These are phyloP conservation scores for Momotus momota DNA, from an alignment of 2,797 vertebrate species.

Conservation along the genomic window DNA sequence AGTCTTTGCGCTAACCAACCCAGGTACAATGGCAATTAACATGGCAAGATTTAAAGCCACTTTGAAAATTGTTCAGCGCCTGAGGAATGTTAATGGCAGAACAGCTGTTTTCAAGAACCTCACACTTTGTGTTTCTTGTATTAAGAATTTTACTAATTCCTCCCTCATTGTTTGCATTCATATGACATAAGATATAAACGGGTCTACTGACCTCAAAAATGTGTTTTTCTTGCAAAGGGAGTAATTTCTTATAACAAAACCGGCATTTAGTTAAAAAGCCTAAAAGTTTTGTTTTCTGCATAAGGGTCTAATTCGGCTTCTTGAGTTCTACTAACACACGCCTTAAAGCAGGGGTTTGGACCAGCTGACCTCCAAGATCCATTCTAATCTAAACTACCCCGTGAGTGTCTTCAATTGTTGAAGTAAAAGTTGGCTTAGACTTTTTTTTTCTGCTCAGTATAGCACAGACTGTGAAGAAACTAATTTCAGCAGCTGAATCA, in stretches of 20 bases:
- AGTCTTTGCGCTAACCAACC: slow-evolving; percentile 25
- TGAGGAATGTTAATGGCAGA: slow-evolving; percentile 55
- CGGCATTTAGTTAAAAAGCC: not conserved
- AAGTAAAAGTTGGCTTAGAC: not conserved
- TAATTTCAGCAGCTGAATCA: not conserved
- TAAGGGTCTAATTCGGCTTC: slow-evolving; percentile 29
- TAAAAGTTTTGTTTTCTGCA: not conserved
- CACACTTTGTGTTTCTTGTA: slow-evolving; percentile 50
- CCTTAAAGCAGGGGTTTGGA: not conserved
- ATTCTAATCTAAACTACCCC: not conserved
- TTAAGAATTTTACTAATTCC: slow-evolving; percentile 63
- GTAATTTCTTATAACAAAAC: slow-evolving; percentile 46
- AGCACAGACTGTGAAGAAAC: not conserved
- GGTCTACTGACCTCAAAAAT: slow-evolving; percentile 62
- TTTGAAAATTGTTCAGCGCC: slow-evolving; percentile 43
- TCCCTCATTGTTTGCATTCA: slow-evolving; percentile 56
- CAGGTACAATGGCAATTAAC: slow-evolving; percentile 59
- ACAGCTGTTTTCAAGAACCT: slow-evolving; percentile 66
- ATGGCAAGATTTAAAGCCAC: slow-evolving; percentile 43
- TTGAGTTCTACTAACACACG: not conserved
- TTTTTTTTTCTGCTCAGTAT: not conserved
- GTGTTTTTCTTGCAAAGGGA: slow-evolving; percentile 41
- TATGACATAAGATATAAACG: slow-evolving; percentile 54
- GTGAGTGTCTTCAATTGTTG: not conserved
- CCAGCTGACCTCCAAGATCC: not conserved